A percentile compares a stretch with the other conserved stretches of the same genome.
Evolutionary conservation across 2,113 vertebrate genomes (phyloP).

Genomic region (Cyprinodon brontotheroides): DNA sequence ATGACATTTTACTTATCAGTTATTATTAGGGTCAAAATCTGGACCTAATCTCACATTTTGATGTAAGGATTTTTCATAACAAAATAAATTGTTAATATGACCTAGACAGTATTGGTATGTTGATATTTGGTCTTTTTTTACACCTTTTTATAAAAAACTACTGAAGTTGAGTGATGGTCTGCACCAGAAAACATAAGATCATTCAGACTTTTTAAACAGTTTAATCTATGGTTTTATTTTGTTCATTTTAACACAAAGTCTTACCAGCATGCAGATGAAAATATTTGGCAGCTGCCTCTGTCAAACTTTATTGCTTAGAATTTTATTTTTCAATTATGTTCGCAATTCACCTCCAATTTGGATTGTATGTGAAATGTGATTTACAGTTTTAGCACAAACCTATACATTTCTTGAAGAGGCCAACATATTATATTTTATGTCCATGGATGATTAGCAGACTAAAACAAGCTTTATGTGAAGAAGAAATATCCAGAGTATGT

Average conservation of each 20-base stretch:
- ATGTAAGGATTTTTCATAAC: no score
- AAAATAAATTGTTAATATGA: no score
- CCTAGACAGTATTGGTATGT: no score
- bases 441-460: constrained; percentile 14
- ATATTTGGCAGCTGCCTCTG: background rate
- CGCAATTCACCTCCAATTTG: background rate
- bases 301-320: background rate
- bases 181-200: background rate
- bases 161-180: background rate
- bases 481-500: constrained; percentile 5
- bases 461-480: constrained; percentile 18
- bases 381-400: constrained; percentile 9
- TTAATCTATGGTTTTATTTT: background rate
- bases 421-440: constrained; percentile 33
- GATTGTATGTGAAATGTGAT: background rate
- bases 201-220: background rate
- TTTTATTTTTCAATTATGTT: background rate
- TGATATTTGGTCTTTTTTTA: no score
- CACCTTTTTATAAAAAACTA: background rate
- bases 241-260: background rate
- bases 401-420: constrained; percentile 4
- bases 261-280: background rate
- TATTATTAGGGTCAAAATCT: no score
- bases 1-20: no score
- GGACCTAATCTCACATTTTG: no score